A percentile compares a stretch with the other conserved stretches of the same genome.
Evolutionary conservation across 2,113 vertebrate genomes (phyloP).

Genomic region (Piprites chloris): DNA sequence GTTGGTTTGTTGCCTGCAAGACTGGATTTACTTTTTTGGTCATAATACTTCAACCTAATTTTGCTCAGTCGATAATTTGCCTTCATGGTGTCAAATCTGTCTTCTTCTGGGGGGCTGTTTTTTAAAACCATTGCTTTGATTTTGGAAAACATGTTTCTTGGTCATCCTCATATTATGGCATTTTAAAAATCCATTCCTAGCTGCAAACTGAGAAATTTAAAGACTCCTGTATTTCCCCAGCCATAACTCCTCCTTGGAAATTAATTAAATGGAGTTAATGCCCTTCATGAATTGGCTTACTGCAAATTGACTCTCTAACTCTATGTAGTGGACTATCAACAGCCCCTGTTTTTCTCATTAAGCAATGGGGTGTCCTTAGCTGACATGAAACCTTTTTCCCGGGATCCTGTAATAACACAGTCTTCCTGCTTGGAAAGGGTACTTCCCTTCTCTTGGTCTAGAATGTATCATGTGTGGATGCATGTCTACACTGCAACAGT

Average conservation of each 20-base stretch:
- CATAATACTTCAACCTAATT: neutral
- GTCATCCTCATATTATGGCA: neutral
- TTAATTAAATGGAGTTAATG: neutral
- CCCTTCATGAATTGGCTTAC: neutral
- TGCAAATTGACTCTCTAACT: neutral
- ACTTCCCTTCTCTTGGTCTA: neutral
- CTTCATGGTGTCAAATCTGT: neutral
- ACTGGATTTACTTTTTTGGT: neutral
- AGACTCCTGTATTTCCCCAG: neutral
- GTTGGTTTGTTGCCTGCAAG: neutral
- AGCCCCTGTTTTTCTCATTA: neutral
- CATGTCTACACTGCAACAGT: neutral
- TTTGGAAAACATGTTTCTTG: neutral
- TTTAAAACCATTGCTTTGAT: neutral
- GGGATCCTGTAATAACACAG: neutral
- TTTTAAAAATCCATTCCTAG: neutral
- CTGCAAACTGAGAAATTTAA: neutral
- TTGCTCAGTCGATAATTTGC: neutral
- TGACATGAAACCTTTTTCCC: neutral
- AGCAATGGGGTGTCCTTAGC: neutral
- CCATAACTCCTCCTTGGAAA: neutral
- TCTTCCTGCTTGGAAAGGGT: neutral
- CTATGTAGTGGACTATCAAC: neutral
- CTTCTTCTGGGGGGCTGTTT: neutral
- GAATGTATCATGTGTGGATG: accelerated